Conservation (phyloP, 2,113 vertebrate species). For the Zosterops japonicus region DNA sequence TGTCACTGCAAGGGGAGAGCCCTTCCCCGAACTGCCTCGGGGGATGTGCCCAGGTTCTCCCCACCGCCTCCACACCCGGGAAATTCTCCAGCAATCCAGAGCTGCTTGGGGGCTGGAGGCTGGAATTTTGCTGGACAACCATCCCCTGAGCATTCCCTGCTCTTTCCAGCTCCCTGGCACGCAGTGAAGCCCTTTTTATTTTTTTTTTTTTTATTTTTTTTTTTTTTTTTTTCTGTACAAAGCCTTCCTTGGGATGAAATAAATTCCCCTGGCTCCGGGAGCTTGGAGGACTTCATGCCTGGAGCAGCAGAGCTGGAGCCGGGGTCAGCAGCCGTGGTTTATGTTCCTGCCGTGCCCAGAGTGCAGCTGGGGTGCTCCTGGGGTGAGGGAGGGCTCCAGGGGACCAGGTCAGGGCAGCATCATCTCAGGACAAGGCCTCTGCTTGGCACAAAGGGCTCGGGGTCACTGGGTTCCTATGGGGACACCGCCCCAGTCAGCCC, state of each 20-base stretch:
- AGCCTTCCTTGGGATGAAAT: neutral
- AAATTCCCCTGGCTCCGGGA: neutral
- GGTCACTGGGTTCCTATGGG: fast-evolving
- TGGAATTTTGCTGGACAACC: fast-evolving
- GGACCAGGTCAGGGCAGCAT: neutral
- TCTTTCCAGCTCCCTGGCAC: neutral
- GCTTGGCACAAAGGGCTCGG: neutral
- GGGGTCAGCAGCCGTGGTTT: neutral
- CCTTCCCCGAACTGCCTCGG: neutral
- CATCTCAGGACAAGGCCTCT: fast-evolving
- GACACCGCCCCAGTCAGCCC: fast-evolving
- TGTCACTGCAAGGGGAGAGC: neutral
- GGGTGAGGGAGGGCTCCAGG: neutral
- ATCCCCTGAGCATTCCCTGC: neutral
- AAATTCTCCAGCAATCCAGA: neutral
- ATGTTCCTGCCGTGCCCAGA: neutral
- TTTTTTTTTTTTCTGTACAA: neutral
- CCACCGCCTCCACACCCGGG: neutral
- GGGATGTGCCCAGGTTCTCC: neutral
- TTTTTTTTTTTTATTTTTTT: neutral
- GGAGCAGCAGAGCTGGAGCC: neutral
- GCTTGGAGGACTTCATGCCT: fast-evolving
- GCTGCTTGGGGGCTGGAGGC: neutral
- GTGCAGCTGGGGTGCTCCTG: neutral
- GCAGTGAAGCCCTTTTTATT: neutral